Percentiles rank a stretch among this genome's conserved stretches.
phyloP scores from a whole-genome alignment of 2,113 vertebrate genomes.

The Etia nguti region DNA sequence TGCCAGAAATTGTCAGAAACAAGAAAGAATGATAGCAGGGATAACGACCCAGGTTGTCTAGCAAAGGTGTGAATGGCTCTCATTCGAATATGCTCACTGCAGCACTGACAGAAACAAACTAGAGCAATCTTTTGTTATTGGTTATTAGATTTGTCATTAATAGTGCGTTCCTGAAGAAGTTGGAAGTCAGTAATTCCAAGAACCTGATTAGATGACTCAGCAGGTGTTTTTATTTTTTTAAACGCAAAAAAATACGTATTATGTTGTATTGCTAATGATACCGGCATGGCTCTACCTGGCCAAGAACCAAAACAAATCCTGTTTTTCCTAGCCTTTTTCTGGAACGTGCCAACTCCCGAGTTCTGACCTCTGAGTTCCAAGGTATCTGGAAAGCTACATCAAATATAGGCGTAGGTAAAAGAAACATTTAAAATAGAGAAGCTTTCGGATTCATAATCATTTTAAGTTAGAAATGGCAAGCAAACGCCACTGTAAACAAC shows the following conservation, averaged over 20 bases:
- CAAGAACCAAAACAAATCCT: rapidly evolving
- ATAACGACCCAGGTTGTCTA: background rate
- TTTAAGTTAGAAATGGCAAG: background rate
- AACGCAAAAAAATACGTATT: background rate
- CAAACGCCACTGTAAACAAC: background rate
- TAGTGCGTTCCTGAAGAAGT: background rate
- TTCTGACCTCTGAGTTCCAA: too few relatives aligned
- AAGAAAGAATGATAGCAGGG: background rate
- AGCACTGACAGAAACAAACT: background rate
- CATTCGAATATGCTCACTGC: background rate
- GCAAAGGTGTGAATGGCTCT: background rate
- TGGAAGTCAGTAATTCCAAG: background rate
- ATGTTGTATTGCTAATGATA: background rate
- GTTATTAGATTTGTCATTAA: background rate
- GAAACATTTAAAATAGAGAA: background rate
- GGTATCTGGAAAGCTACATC: background rate
- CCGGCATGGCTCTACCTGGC: background rate
- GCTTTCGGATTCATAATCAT: background rate
- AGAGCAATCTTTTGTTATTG: background rate
- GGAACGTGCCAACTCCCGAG: background rate
- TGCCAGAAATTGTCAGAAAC: background rate
- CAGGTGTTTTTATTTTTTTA: background rate
- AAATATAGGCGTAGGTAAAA: background rate
- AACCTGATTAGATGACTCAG: background rate
- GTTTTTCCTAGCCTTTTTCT: background rate